phyloP scores from a whole-genome alignment of 2,797 vertebrate genomes.

The Cryptoprocta ferox region DNA sequence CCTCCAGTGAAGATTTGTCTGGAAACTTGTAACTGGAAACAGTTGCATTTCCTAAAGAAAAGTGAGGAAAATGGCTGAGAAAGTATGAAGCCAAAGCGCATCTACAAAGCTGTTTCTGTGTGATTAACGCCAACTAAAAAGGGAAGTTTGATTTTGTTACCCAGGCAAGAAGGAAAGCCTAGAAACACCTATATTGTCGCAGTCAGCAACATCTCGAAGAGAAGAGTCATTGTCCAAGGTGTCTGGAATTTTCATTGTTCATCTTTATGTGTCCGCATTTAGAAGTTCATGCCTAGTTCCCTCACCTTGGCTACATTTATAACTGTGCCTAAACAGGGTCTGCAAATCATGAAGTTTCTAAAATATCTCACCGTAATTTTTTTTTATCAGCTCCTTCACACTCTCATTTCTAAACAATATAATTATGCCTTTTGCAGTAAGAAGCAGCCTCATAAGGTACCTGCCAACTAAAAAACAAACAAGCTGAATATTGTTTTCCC shows the following conservation, averaged over 20 bases:
- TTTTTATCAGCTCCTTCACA: not conserved
- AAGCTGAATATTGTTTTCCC: slow-evolving; percentile 47
- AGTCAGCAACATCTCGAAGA: slow-evolving; percentile 71
- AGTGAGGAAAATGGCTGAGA: not conserved
- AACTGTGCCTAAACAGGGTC: slow-evolving; percentile 52
- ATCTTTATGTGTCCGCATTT: slow-evolving; percentile 63
- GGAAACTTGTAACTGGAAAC: not conserved
- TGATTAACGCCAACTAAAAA: not conserved
- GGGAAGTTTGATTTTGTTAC: slow-evolving; percentile 19
- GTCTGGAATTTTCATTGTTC: not conserved
- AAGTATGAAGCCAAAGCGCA: not conserved
- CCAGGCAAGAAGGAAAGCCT: slow-evolving; percentile 47
- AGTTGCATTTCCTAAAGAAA: not conserved
- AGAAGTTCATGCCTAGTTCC: slow-evolving; percentile 33
- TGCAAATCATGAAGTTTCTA: slow-evolving; percentile 55
- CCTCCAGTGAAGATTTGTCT: not conserved
- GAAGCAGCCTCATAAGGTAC: slow-evolving; percentile 48
- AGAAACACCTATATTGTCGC: not conserved
- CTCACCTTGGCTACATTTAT: slow-evolving; percentile 56
- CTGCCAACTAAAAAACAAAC: not conserved
- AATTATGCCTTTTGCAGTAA: slow-evolving; percentile 48
- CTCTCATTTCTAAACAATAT: slow-evolving; percentile 10
- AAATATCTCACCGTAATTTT: slow-evolving; percentile 67
- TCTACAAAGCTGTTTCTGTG: not conserved
- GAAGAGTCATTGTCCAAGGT: slow-evolving; percentile 59